These are phyloP conservation scores for Mnemiopsis leidyi DNA, from an alignment of 37 sponge, comb jelly and placozoan species.

Conservation along the genomic window DNA sequence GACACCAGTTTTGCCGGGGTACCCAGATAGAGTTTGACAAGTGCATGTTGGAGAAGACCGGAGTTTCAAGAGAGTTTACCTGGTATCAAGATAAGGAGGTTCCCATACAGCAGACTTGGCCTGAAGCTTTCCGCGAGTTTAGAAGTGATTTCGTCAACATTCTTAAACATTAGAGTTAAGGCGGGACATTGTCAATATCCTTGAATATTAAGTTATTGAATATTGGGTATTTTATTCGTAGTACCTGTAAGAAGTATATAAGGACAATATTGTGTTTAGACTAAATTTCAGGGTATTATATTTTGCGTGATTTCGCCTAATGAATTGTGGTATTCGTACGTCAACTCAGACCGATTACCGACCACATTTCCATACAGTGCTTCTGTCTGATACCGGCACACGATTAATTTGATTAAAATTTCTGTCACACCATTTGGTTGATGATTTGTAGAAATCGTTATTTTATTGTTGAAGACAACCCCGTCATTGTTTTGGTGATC, in stretches of 20 bases:
- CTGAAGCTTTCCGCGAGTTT: conserved; percentile 16
- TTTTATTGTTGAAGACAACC: neutral
- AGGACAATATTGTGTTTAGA: too few relatives aligned
- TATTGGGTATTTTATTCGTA: too few relatives aligned
- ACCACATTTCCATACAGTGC: too few relatives aligned
- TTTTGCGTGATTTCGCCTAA: neutral
- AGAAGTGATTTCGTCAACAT: neutral
- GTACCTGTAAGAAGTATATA: too few relatives aligned
- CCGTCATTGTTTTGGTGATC: neutral
- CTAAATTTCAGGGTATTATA: too few relatives aligned
- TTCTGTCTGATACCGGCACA: neutral
- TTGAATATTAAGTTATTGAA: too few relatives aligned
- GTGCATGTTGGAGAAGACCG: conserved; percentile 36
- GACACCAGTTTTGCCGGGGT: neutral
- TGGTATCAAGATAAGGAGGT: conserved; percentile 13
- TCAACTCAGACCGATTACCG: neutral
- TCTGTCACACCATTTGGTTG: neutral
- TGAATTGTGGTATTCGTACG: neutral
- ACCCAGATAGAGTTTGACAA: conserved; percentile 48
- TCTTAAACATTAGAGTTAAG: neutral
- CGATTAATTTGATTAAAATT: neutral
- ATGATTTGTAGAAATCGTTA: neutral
- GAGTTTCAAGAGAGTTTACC: conserved; percentile 27
- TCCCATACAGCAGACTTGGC: neutral
- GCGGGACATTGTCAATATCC: too few relatives aligned